A percentile compares a stretch with the other conserved stretches of the same genome.
phyloP scores from a whole-genome alignment of 2,797 vertebrate genomes.

The Psittacula echo region DNA sequence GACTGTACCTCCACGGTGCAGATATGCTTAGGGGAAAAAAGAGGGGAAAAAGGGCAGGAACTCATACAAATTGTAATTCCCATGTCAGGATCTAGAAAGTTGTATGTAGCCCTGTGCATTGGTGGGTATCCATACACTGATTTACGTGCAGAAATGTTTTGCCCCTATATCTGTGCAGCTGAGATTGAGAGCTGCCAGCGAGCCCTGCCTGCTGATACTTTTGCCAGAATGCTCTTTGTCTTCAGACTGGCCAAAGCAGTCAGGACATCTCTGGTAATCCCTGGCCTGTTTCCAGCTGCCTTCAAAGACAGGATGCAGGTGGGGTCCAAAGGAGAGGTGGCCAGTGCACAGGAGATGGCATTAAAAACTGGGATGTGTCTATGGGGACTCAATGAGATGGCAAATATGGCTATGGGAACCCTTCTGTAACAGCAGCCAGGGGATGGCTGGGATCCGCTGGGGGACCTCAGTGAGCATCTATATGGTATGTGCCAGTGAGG shows the following conservation, averaged over 20 bases:
- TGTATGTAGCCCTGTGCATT: background rate
- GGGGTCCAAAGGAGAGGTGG: background rate
- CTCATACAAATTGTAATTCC: background rate
- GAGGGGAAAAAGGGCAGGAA: background rate
- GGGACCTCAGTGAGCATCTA: background rate
- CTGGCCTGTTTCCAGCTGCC: background rate
- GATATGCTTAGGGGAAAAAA: background rate
- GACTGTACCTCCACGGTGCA: background rate
- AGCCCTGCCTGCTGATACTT: background rate
- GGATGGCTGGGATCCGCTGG: background rate
- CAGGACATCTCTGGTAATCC: background rate
- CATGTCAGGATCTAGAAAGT: background rate
- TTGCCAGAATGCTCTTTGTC: background rate
- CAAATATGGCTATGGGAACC: background rate
- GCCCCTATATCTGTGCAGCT: accelerated
- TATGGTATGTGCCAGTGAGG: background rate
- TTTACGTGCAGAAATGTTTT: background rate
- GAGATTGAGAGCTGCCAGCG: background rate
- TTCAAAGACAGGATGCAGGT: background rate
- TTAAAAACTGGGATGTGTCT: background rate
- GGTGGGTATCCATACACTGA: background rate
- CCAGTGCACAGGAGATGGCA: background rate
- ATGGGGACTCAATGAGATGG: accelerated
- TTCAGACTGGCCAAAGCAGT: background rate
- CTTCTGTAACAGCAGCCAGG: background rate